Evolutionary conservation across 2,888 invertebrate species (phyloP), one percentile per base, ranked within the genome.

Genomic region (Stratiomys singularior): DNA sequence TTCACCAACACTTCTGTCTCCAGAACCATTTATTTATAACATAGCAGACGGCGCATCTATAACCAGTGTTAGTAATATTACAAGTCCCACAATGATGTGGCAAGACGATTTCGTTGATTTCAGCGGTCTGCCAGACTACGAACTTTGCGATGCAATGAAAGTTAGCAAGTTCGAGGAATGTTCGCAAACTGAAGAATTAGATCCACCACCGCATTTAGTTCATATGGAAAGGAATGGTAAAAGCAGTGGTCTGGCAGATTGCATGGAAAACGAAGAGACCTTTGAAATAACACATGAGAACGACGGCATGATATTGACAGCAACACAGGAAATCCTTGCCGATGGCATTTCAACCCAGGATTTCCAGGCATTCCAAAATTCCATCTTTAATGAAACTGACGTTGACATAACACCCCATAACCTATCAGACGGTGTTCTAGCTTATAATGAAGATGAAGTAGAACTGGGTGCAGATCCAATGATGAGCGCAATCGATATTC

Each of bases 251-350:
- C 15, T 60, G 18, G 60, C 25, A 21, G 18, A 25, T 18, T 3
- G n/a, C 7, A 25, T 47, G 46, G 46, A 46, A 25, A 7, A 1
- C 37, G 74, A 74, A 44, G 60, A 74, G n/a, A 60, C 74, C 7
- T 74, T 30, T 30, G 23, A 58, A 21, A 37, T 60, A 3, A 58
- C 23, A 15, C 21, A 74, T 44, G 15, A 21, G 13, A 23, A 72
- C 9, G 18, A 58, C 9, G 30, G 46, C 9, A 52, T 58, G 21
- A 28, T 30, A 18, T 27, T 74, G 23, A 30, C 74, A 30, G 56
- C 60, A 37, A 74, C 74, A 13, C 74, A 74, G n/a, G 74, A 74
- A 37, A 37, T 74, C 15, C 30, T 74, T 23, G 74, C 25, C 37
- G 9, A 23, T 5, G 74, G 74, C 13, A 58, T 74, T 5, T 58